phyloP scores from a whole-genome alignment of 2,797 vertebrate genomes.

The Clarias platycephalus region DNA sequence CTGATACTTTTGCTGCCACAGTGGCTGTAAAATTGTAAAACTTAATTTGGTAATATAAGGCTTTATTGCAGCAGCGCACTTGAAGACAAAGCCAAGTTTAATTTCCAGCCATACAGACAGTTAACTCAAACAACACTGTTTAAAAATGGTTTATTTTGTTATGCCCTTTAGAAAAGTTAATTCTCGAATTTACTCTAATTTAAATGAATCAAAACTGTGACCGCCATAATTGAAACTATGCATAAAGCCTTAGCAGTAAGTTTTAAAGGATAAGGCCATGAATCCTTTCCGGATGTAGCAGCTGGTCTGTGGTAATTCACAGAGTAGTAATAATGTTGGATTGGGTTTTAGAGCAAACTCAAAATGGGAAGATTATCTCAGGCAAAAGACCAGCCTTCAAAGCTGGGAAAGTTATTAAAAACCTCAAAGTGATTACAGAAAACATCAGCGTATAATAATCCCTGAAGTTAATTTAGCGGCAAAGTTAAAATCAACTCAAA shows the following conservation, averaged over 20 bases:
- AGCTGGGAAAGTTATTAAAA: constrained; percentile 14
- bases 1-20: not conserved
- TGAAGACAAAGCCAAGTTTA: not conserved
- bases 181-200: not conserved
- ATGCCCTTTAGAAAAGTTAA: not conserved
- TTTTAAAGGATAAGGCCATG: not conserved
- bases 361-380: constrained; percentile 8
- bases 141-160: constrained; percentile 5
- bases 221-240: constrained; percentile 13
- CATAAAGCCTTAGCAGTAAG: not conserved
- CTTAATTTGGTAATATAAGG: not conserved
- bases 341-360: not conserved
- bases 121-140: not conserved
- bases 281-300: not conserved
- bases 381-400: constrained; percentile 3
- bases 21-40: not conserved
- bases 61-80: not conserved
- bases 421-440: constrained; percentile 13
- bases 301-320: not conserved
- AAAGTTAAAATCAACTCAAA: not conserved
- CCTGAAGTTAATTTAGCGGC: not conserved
- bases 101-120: not conserved
- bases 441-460: not conserved
- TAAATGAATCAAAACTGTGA: not conserved
- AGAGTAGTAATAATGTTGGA: not conserved